Evolutionary conservation across 2,888 invertebrate species (phyloP).

Genomic region (Dolomedes plantarius): DNA sequence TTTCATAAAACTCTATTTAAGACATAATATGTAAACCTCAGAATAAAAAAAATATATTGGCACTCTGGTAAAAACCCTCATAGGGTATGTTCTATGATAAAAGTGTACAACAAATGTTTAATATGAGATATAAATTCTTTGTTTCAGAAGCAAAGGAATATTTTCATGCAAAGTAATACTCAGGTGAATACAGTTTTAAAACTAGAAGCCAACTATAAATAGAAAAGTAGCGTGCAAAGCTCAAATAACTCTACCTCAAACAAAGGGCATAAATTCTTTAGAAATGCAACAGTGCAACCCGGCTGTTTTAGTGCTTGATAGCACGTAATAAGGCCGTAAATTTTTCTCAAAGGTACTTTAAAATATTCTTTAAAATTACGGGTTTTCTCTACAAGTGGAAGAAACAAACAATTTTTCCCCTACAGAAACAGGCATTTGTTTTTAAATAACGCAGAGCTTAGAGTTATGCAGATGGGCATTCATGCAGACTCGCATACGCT

Average conservation of each 20-base stretch:
- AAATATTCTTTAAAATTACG: not conserved
- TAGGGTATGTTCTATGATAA: no score
- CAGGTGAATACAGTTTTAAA: not conserved
- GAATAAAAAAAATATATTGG: no score
- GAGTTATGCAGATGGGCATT: no score
- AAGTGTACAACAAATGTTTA: no score
- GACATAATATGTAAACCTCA: no score
- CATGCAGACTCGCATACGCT: no score
- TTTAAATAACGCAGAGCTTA: no score
- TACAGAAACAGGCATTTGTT: no score
- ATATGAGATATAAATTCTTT: no score
- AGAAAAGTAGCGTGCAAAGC: slow-evolving; percentile 4
- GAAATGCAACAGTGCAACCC: not conserved
- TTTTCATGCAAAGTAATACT: not conserved
- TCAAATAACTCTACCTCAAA: slow-evolving; percentile 6
- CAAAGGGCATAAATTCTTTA: not conserved
- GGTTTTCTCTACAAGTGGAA: not conserved
- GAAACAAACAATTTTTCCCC: no score
- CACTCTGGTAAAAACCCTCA: no score
- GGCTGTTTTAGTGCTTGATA: not conserved
- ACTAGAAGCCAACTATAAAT: not conserved
- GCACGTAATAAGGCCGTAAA: not conserved
- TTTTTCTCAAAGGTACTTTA: not conserved
- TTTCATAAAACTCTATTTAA: no score
- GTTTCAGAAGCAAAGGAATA: not conserved